Percentiles rank a stretch among this genome's conserved stretches.
Conservation (phyloP, 2,113 vertebrate genomes). For the Rhinichthys klamathensis region DNA sequence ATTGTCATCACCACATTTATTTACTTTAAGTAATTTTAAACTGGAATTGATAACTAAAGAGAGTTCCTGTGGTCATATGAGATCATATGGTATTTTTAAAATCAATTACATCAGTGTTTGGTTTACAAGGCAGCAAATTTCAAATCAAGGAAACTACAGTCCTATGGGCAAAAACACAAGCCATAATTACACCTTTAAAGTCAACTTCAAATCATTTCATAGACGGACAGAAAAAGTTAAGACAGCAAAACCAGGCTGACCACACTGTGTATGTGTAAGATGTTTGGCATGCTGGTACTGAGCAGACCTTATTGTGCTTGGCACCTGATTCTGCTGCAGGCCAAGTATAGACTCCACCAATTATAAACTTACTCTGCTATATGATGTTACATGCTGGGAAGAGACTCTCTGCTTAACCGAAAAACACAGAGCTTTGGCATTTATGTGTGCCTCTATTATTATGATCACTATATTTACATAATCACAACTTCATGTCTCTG, state of each 20-base stretch:
- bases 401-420: not conserved
- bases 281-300: not conserved
- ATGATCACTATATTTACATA: not conserved
- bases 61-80: conserved; percentile 27
- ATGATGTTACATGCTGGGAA: not conserved
- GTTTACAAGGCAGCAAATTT: conserved; percentile 3
- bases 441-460: not conserved
- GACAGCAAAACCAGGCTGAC: conserved; percentile 24
- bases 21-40: not conserved
- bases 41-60: not conserved
- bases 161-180: not conserved
- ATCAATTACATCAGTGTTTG: conserved; percentile 11
- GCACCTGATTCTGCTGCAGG: conserved; percentile 44
- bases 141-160: conserved; percentile 9
- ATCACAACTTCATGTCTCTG: not conserved
- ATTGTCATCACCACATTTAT: not conserved
- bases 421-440: not conserved
- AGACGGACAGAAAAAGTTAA: conserved; percentile 27
- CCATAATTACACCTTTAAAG: conserved; percentile 51
- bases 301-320: conserved; percentile 55
- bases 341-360: conserved; percentile 21
- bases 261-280: not conserved
- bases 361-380: not conserved
- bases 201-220: not conserved
- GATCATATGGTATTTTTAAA: not conserved